Conservation (phyloP, 1,140 invertebrate genomes). For the Penaeus indicus region DNA sequence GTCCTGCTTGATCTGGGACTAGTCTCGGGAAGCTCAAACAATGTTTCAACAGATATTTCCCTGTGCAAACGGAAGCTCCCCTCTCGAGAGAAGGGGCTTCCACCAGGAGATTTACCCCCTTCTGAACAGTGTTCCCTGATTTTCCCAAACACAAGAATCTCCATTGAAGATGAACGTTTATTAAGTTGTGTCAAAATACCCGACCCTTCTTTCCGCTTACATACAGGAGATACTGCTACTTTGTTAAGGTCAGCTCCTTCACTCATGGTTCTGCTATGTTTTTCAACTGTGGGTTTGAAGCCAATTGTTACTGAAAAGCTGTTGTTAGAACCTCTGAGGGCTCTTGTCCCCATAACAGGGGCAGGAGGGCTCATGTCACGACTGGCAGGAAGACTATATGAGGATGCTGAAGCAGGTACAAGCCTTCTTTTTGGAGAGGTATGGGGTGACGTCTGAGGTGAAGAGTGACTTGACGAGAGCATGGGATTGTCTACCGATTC, state of each 20-base stretch:
- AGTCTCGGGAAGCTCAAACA: slow-evolving; percentile 61
- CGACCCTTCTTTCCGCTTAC: slow-evolving; percentile 34
- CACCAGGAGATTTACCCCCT: slow-evolving; percentile 32
- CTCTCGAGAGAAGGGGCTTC: slow-evolving; percentile 61
- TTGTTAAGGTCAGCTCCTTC: slow-evolving; percentile 53
- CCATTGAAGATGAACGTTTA: slow-evolving; percentile 65
- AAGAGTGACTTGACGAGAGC: slow-evolving; percentile 41
- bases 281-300: slow-evolving; percentile 61
- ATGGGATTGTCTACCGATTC: slow-evolving; percentile 61
- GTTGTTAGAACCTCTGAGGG: slow-evolving; percentile 52
- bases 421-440: slow-evolving; percentile 41
- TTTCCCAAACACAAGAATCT: slow-evolving; percentile 64
- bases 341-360: slow-evolving; percentile 62
- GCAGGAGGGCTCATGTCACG: slow-evolving; percentile 39
- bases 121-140: slow-evolving; percentile 64
- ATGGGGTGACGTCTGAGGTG: slow-evolving; percentile 53
- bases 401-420: slow-evolving; percentile 41
- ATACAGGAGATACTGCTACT: slow-evolving; percentile 13
- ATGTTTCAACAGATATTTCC: slow-evolving; percentile 65
- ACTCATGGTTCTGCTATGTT: slow-evolving; percentile 55
- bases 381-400: slow-evolving; percentile 44
- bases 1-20: slow-evolving; percentile 16
- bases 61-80: slow-evolving; percentile 64
- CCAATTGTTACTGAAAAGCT: slow-evolving; percentile 65
- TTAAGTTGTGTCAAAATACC: slow-evolving; percentile 51